A percentile compares a stretch with the other conserved stretches of the same genome.
These are phyloP conservation scores for Peromyscus californicus DNA, from an alignment of 2,113 vertebrate genomes.

Conservation along the genomic window DNA sequence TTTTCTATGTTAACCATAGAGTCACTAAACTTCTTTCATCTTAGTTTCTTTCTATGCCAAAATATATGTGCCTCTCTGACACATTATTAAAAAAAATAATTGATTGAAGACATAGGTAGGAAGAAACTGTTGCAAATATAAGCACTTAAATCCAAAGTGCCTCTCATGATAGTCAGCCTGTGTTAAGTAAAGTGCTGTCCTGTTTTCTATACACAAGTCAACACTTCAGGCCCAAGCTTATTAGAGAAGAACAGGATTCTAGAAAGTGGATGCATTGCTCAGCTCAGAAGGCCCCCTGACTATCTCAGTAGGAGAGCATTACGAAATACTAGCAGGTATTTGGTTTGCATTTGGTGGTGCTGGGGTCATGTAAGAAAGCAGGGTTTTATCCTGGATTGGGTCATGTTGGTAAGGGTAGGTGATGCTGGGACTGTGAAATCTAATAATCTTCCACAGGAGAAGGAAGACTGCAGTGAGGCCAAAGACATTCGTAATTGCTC, in stretches of 20 bases:
- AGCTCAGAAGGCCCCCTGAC: accelerated
- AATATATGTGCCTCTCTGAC: neutral
- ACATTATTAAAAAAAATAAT: neutral
- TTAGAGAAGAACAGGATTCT: neutral
- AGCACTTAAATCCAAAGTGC: neutral
- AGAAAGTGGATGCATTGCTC: accelerated
- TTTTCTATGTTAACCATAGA: neutral
- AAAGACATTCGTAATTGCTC: neutral
- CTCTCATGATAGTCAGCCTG: no score
- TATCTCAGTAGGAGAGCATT: neutral
- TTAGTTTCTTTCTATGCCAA: neutral
- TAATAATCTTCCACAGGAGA: neutral
- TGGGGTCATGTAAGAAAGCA: neutral
- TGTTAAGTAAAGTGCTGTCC: neutral
- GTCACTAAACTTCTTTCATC: neutral
- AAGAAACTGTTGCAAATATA: neutral
- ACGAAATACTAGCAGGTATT: no score
- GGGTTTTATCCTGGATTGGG: neutral
- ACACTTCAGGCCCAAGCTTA: neutral
- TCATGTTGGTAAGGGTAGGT: neutral
- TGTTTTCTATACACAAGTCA: neutral
- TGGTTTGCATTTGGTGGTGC: neutral
- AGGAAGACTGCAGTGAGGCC: neutral
- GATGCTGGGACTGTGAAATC: neutral
- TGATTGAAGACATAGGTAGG: neutral